Percentiles rank a stretch among this genome's conserved stretches.
Evolutionary conservation across 2,113 vertebrate species (phyloP).

Genomic region (Grammomys dolichurus): DNA sequence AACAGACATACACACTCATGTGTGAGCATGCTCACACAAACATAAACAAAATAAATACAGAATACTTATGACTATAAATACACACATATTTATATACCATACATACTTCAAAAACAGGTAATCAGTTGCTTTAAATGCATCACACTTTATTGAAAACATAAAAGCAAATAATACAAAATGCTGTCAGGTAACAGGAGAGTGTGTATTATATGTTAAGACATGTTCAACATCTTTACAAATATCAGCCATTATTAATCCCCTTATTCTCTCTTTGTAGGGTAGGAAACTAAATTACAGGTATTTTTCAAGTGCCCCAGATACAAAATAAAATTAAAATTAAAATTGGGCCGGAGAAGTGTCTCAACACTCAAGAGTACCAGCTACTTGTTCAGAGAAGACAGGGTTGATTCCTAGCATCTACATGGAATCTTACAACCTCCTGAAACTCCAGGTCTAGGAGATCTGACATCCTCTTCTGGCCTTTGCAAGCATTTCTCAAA

Average conservation of each 20-base stretch:
- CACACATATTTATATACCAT: not conserved
- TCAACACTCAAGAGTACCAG: not conserved
- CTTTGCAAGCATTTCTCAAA: not conserved
- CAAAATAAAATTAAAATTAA: not conserved
- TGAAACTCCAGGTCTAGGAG: not conserved
- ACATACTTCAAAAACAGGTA: not conserved
- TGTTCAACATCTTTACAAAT: slow-evolving; percentile 14
- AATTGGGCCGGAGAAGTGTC: not conserved
- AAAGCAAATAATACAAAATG: not conserved
- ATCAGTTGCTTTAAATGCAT: not conserved
- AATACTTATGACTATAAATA: not conserved
- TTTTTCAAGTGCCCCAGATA: not conserved
- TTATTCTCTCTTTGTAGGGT: slow-evolving; percentile 9
- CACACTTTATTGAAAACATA: slow-evolving; percentile 1
- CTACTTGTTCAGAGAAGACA: not conserved
- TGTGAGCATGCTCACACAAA: not conserved
- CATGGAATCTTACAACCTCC: not conserved
- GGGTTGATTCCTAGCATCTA: not conserved
- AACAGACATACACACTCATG: not conserved
- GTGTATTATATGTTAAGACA: not conserved
- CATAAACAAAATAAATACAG: not conserved
- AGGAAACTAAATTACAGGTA: not conserved
- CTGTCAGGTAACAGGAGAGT: not conserved
- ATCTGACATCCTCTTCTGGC: not conserved
- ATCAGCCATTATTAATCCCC: not conserved